These are phyloP conservation scores for Anas flavirostris DNA, from an alignment of 2,797 vertebrate species.

Conservation along the genomic window DNA sequence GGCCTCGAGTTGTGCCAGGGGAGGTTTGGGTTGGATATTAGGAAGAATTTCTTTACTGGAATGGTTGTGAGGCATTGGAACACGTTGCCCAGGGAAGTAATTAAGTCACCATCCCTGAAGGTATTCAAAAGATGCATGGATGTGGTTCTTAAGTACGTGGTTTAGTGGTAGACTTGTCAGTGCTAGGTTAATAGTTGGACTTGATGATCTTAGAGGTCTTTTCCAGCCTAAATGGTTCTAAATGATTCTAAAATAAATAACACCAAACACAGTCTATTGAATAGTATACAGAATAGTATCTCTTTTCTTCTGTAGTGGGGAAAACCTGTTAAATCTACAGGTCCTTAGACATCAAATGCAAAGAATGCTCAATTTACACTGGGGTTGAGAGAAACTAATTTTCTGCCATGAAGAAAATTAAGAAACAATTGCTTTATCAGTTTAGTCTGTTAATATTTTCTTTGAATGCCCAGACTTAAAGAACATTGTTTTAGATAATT, in stretches of 20 bases:
- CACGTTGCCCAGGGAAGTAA: too few relatives aligned
- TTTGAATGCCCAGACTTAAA: conserved; percentile 52
- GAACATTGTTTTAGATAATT: conserved; percentile 60
- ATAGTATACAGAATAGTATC: background rate
- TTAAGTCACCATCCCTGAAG: too few relatives aligned
- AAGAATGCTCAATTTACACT: conserved; percentile 45
- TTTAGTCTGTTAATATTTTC: conserved; percentile 49
- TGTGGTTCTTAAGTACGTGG: too few relatives aligned
- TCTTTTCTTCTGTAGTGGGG: conserved; percentile 11
- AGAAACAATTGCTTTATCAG: conserved; percentile 61
- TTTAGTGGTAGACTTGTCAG: too few relatives aligned
- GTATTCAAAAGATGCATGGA: too few relatives aligned
- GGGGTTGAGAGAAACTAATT: conserved; percentile 68
- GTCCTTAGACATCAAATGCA: conserved; percentile 52
- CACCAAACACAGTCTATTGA: background rate
- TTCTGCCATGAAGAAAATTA: conserved; percentile 64
- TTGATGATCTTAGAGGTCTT: too few relatives aligned
- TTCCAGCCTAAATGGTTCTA: too few relatives aligned
- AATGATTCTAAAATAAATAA: background rate
- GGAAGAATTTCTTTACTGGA: too few relatives aligned
- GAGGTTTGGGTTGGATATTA: too few relatives aligned
- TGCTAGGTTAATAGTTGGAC: too few relatives aligned
- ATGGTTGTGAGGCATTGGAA: too few relatives aligned
- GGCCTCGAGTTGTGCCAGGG: too few relatives aligned
- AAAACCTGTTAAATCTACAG: conserved; percentile 51